phyloP scores from a whole-genome alignment of 2,888 invertebrate genomes.

The Drosophila rubida region DNA sequence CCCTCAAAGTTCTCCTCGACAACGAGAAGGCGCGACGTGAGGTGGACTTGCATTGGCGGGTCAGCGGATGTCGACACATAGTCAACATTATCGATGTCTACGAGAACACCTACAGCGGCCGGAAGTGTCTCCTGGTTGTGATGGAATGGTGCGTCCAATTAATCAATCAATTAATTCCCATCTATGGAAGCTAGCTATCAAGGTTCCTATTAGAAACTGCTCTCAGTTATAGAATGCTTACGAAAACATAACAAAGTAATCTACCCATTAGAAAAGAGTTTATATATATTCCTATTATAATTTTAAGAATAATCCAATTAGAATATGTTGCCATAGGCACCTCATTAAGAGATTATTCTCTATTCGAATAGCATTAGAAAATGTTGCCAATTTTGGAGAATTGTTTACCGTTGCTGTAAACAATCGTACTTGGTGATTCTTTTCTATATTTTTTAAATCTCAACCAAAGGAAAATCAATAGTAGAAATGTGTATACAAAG shows the following conservation, averaged over 20 bases:
- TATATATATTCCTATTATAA: too few species aligned
- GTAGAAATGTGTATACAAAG: not conserved
- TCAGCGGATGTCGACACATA: conserved; percentile 95
- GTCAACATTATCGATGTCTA: conserved; percentile 96
- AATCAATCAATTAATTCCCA: not conserved
- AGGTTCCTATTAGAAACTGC: too few species aligned
- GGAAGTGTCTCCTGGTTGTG: conserved; percentile 97
- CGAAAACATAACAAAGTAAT: too few species aligned
- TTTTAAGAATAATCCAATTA: too few species aligned
- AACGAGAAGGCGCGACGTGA: conserved; percentile 96
- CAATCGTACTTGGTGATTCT: not conserved
- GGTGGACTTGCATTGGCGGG: conserved; percentile 97
- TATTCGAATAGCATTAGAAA: not conserved
- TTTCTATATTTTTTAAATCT: not conserved
- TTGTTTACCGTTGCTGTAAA: not conserved
- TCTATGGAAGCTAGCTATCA: not conserved
- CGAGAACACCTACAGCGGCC: conserved; percentile 97
- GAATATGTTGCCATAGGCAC: not conserved
- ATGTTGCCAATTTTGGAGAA: not conserved
- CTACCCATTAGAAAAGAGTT: too few species aligned
- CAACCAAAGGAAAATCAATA: not conserved
- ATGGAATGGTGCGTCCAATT: conserved; percentile 94
- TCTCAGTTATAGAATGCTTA: too few species aligned
- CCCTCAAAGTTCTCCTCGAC: conserved; percentile 97
- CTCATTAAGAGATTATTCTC: not conserved